Evolutionary conservation across 2,113 vertebrate species (phyloP).

Genomic region (Malaclemys terrapin): DNA sequence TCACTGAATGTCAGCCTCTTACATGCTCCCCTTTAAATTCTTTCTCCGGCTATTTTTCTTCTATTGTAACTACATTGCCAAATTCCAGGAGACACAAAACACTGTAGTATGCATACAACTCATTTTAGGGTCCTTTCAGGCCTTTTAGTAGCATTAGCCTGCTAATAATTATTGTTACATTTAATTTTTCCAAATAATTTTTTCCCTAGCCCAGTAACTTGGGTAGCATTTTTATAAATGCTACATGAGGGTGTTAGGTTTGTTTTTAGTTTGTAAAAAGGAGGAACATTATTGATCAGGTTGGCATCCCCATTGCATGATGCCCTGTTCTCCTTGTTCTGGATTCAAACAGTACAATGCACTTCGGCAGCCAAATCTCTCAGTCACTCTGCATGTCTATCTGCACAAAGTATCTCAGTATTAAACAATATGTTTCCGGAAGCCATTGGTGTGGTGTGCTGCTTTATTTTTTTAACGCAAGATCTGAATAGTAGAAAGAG

Average conservation of each 20-base stretch:
- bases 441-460: neutral
- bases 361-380: neutral
- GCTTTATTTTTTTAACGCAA: neutral
- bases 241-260: neutral
- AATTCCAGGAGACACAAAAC: neutral
- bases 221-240: neutral
- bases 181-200: neutral
- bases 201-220: neutral
- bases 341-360: neutral
- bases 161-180: neutral
- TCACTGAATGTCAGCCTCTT: neutral
- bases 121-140: neutral
- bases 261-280: neutral
- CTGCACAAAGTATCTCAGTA: neutral
- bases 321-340: neutral
- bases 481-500: neutral
- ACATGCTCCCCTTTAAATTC: neutral
- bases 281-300: neutral
- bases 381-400: neutral
- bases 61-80: neutral
- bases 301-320: neutral
- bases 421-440: neutral
- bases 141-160: neutral
- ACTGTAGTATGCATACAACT: neutral
- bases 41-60: neutral